Evolutionary conservation across 2,888 invertebrate species (phyloP), one percentile per base, ranked within the genome.

Genomic region (Cybosia mesomella): DNA sequence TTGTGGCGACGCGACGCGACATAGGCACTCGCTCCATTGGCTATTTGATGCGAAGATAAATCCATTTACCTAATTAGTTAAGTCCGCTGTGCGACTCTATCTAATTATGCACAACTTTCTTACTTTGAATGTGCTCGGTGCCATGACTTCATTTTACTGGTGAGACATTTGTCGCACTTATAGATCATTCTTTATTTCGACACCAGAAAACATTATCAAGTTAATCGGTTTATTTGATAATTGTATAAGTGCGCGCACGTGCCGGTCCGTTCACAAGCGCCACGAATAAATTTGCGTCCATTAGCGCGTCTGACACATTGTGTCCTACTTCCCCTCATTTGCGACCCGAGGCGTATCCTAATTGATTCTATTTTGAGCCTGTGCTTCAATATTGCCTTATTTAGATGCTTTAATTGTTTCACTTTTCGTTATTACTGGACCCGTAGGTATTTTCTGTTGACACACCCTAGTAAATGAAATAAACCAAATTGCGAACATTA

Each of bases 291-390:
- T 55, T 8, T 36, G 28, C 54, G 9, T 66, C 66, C 59, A 60
- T 66, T 60, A 60, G 21, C 34, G 28, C 15, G 49, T 36, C 53
- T 65, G 61, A 39, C 67, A 32, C 66, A 54, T 22, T 36, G 66
- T 43, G 53, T 58, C 64, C 28, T 39, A 32, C 43, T 58, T 36
- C 15, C 54, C 15, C 66, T 21, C 21, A 22, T 18, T 53, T 13
- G 49, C 18, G 34, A 1, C 10, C 24, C 24, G 28, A 36, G 43
- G 28, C 49, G 58, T 59, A 10, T 54, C 62, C 65, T 72, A 77
- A 79, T 79, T 72, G 70, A 68, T 79, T 75, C 67, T 70, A 79
- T 72, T 79, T 77, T 67, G 76, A 61, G 76, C 59, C 58, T 24
- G 24, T 36, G 28, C 55, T 64, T 11, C 55, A 67, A 79, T 69